Evolutionary conservation across 2,797 vertebrate species (phyloP).

Genomic region (Onychomys leucogaster): DNA sequence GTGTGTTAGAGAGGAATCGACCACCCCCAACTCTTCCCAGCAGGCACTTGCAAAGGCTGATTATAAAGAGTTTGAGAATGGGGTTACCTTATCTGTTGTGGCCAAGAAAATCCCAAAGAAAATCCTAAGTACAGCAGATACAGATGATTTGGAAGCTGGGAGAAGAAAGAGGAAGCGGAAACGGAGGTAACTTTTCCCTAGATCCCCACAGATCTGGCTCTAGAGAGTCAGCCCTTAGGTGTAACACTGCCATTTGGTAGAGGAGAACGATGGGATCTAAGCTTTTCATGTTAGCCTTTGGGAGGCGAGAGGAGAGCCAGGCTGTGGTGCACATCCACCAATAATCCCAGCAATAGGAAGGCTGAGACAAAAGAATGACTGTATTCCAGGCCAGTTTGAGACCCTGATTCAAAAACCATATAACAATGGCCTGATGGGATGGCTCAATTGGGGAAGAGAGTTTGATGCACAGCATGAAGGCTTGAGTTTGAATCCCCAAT

Average conservation of each 20-base stretch:
- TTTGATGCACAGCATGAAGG: not conserved
- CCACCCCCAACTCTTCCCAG: not conserved
- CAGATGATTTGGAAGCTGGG: slow-evolving; percentile 59
- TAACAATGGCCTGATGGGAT: not conserved
- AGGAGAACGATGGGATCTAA: not conserved
- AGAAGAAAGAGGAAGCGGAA: slow-evolving; percentile 82
- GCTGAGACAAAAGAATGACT: not conserved
- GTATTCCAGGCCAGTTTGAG: not conserved
- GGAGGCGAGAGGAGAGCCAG: not conserved
- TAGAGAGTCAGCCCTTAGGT: not conserved
- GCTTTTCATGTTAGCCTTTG: not conserved
- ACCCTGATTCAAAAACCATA: not conserved
- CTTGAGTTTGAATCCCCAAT: not conserved
- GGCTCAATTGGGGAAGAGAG: not conserved
- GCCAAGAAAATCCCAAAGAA: slow-evolving; percentile 70
- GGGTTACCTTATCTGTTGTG: not conserved
- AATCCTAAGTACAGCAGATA: not conserved
- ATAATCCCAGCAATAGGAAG: not conserved
- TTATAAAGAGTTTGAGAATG: slow-evolving; percentile 19
- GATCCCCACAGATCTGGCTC: not conserved
- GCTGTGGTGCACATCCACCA: no score
- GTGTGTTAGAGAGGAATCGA: not conserved
- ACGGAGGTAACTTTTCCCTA: slow-evolving; percentile 76
- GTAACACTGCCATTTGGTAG: not conserved
- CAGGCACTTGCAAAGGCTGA: slow-evolving; percentile 49